Percentiles rank a stretch among this genome's conserved stretches.
Conservation (phyloP, 2,113 vertebrate species). For the Lipotes vexillifer region DNA sequence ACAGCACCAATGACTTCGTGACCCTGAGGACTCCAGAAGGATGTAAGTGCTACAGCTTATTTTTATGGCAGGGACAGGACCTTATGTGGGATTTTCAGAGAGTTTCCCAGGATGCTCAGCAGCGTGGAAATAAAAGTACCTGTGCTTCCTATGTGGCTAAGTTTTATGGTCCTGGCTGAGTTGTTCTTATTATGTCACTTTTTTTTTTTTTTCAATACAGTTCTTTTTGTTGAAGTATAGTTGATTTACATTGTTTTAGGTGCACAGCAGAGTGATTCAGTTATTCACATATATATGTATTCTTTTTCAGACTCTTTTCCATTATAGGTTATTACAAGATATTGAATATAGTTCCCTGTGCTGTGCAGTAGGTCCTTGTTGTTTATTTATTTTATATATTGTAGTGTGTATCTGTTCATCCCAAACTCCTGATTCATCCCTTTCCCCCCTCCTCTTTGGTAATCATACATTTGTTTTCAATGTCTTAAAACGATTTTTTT, state of each 20-base stretch:
- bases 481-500: neutral
- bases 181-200: neutral
- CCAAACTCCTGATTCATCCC: neutral
- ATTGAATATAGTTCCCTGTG: neutral
- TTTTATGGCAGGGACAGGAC: fast-evolving
- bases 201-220: neutral
- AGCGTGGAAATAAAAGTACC: fast-evolving
- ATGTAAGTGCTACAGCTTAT: slow-evolving; percentile 82
- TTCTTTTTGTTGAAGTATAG: neutral
- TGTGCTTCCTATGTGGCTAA: fast-evolving
- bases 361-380: neutral
- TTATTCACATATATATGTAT: neutral
- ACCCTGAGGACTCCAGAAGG: slow-evolving; percentile 92
- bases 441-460: neutral
- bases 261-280: neutral
- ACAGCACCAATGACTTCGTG: slow-evolving; percentile 92
- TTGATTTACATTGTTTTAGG: neutral
- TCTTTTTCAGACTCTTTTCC: neutral
- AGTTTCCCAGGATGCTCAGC: neutral
- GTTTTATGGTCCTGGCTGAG: neutral
- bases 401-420: neutral
- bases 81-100: neutral
- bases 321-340: neutral
- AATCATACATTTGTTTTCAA: neutral
- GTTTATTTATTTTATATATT: neutral